Evolutionary conservation across 2,797 vertebrate species (phyloP).

Genomic region (Stomatorhinus walkeri): DNA sequence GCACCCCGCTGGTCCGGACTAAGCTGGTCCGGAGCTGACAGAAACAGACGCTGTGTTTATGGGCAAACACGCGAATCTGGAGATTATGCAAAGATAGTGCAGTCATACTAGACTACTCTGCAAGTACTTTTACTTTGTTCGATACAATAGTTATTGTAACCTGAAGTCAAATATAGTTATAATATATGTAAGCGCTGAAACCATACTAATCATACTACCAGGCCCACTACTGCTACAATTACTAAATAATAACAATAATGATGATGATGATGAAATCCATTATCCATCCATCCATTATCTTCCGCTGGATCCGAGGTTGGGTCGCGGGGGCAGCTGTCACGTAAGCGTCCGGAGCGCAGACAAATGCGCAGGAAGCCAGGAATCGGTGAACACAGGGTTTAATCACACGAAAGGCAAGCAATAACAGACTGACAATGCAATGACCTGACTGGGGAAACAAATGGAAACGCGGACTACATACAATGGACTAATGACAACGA

Average conservation of each 20-base stretch:
- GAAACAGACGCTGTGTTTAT: background rate
- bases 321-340: no score
- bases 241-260: background rate
- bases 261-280: background rate
- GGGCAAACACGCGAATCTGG: background rate
- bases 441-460: no score
- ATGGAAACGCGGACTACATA: no score
- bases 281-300: no score
- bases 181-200: background rate
- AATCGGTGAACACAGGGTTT: no score
- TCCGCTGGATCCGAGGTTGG: no score
- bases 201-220: background rate
- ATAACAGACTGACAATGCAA: no score
- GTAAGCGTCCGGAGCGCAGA: no score
- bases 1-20: background rate
- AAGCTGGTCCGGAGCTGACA: no score
- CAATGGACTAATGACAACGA: no score
- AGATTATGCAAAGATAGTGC: background rate
- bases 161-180: background rate
- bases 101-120: background rate
- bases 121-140: background rate
- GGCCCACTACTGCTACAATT: background rate
- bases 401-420: no score
- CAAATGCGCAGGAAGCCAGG: no score
- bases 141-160: background rate